Evolutionary conservation across 2,888 invertebrate genomes (phyloP), one percentile per base, ranked within the genome.

Genomic region (Tetrapedia diversipes): DNA sequence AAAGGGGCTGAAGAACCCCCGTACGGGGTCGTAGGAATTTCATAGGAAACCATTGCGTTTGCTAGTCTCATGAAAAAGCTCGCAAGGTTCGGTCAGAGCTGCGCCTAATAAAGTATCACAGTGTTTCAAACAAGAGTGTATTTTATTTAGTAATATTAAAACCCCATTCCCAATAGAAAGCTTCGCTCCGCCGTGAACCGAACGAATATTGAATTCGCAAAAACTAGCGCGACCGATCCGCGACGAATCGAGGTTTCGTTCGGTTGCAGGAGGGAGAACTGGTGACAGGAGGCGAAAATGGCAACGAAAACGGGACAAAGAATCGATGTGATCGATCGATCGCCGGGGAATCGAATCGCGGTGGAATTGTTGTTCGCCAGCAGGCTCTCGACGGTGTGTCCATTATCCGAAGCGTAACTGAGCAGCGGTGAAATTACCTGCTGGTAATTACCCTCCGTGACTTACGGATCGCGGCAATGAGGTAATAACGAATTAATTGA

Each of bases 401-500:
- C 81, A 82, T 86, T 85, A 85, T 67, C 54, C 78, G 68, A 64
- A 75, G 82, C 84, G 87, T 85, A 87, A 87, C 82, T 79, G 83
- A 83, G 79, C 83, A 82, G 85, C 82, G 74, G 69, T 76, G 79
- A 84, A 86, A 85, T 86, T 85, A 86, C 84, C 80, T 66, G 68
- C 68, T 61, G 66, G 80, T 79, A 86, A 86, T 86, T 83, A 83
- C 79, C 74, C 77, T 69, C 66, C 61, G 77, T 86, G 81, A 85
- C 81, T 86, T 84, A 86, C 82, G 82, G 68, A 41, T 73, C 68
- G n/a, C n/a, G 71, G 75, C 79, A 78, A 81, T 81, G 80, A 84
- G 80, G 83, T 88, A 86, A 87, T 86, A 82, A 83, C 82, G 84
- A 86, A 88, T 88, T 86, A 88, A 87, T 88, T 86, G 87, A 80